Evolutionary conservation across 2,797 vertebrate genomes (phyloP).

Genomic region (Neostethus bicornis): DNA sequence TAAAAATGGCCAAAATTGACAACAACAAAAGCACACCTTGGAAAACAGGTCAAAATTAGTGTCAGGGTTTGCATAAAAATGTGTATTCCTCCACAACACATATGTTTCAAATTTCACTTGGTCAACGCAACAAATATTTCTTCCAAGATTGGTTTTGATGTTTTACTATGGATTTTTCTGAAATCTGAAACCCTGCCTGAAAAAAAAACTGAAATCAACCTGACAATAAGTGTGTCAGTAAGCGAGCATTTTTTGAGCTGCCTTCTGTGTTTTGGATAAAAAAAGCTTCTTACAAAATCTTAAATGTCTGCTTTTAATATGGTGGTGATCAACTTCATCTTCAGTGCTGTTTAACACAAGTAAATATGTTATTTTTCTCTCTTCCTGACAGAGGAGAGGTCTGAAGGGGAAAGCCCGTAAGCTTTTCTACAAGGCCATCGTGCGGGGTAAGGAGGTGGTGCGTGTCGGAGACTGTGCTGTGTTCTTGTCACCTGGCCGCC

Average conservation of each 20-base stretch:
- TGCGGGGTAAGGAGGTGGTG: conserved; percentile 94
- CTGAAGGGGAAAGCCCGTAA: conserved; percentile 97
- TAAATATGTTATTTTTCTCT: conserved; percentile 32
- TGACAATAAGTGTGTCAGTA: background rate
- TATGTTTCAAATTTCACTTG: too few relatives aligned
- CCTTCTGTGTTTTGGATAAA: conserved; percentile 7
- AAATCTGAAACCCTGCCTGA: background rate
- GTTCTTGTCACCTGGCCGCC: conserved; percentile 94
- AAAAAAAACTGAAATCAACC: background rate
- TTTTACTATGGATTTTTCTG: background rate
- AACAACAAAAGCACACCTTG: too few relatives aligned
- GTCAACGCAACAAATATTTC: too few relatives aligned
- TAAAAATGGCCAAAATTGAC: too few relatives aligned
- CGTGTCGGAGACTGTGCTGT: conserved; percentile 94
- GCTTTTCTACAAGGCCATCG: conserved; percentile 97
- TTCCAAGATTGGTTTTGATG: too few relatives aligned
- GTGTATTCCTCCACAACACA: too few relatives aligned
- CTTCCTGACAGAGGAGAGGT: conserved; percentile 87
- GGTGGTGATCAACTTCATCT: conserved; percentile 17
- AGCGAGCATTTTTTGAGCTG: too few relatives aligned
- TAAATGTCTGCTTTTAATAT: conserved; percentile 16
- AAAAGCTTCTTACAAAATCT: conserved; percentile 11
- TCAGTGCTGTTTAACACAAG: conserved; percentile 23
- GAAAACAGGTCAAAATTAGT: too few relatives aligned
- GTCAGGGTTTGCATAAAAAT: too few relatives aligned